Evolutionary conservation across 2,888 invertebrate genomes (phyloP).

Genomic region (Isoperla grammatica): DNA sequence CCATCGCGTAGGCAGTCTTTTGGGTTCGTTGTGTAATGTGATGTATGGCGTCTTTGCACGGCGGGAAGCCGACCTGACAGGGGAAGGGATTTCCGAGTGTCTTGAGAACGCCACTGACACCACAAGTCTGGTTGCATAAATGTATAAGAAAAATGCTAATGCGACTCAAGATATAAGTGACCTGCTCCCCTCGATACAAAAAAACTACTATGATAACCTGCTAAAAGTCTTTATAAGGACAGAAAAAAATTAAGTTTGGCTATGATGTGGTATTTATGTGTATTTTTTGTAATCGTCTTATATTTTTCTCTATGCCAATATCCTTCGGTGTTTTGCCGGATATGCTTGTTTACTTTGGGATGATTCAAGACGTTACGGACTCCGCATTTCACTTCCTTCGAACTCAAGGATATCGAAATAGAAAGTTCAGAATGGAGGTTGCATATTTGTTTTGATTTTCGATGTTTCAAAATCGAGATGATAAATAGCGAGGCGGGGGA

Average conservation of each 20-base stretch:
- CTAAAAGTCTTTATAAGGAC: too few species aligned
- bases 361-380: conserved; percentile 14
- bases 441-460: conserved; percentile 19
- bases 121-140: neutral
- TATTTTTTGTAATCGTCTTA: neutral
- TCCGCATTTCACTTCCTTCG: conserved; percentile 4
- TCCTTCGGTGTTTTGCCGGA: conserved; percentile 6
- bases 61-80: neutral
- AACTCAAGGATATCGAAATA: conserved; percentile 9
- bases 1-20: neutral
- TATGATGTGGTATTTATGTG: too few species aligned
- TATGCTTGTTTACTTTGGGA: conserved; percentile 14
- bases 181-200: too few species aligned
- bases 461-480: conserved; percentile 19
- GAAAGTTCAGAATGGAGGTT: conserved; percentile 13
- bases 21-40: neutral
- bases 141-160: neutral
- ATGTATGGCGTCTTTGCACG: conserved; percentile 6
- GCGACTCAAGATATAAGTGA: neutral
- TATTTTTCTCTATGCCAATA: conserved; percentile 8
- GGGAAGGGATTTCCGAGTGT: conserved; percentile 2
- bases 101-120: neutral
- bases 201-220: too few species aligned
- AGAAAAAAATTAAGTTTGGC: too few species aligned
- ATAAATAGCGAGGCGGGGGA: conserved; percentile 16